Evolutionary conservation across 1,140 invertebrate species (phyloP).

Genomic region (Lamellibrachia luymesi): DNA sequence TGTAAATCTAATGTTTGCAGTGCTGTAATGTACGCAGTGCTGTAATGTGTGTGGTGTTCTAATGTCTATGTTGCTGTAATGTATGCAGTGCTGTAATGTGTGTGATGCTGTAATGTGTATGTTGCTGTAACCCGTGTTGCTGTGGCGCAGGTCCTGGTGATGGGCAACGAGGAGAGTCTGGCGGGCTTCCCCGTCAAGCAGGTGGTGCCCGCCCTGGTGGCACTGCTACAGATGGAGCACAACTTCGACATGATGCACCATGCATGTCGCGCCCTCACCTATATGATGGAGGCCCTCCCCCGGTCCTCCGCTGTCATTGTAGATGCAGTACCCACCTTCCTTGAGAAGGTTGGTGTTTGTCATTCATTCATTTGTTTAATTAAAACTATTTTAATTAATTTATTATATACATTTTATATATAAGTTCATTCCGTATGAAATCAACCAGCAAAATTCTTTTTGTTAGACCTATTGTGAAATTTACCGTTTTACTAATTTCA

Average conservation of each 20-base stretch:
- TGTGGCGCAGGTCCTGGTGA: conserved; percentile 82
- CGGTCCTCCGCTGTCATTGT: conserved; percentile 93
- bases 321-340: conserved; percentile 86
- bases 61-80: background rate
- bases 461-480: too few relatives aligned
- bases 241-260: conserved; percentile 99
- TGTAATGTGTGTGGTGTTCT: background rate
- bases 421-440: too few relatives aligned
- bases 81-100: background rate
- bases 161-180: conserved; percentile 98
- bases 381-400: background rate
- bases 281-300: conserved; percentile 98
- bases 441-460: too few relatives aligned
- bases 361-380: background rate
- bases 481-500: too few relatives aligned
- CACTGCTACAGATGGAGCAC: conserved; percentile 65
- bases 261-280: conserved; percentile 94
- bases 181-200: conserved; percentile 97
- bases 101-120: background rate
- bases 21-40: background rate
- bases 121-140: background rate
- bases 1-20: background rate
- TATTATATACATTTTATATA: background rate
- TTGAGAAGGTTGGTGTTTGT: conserved; percentile 54
- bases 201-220: conserved; percentile 85